Evolutionary conservation across 2,888 invertebrate species (phyloP), one percentile per base, ranked within the genome.

Genomic region (Drosophila bunnanda): DNA sequence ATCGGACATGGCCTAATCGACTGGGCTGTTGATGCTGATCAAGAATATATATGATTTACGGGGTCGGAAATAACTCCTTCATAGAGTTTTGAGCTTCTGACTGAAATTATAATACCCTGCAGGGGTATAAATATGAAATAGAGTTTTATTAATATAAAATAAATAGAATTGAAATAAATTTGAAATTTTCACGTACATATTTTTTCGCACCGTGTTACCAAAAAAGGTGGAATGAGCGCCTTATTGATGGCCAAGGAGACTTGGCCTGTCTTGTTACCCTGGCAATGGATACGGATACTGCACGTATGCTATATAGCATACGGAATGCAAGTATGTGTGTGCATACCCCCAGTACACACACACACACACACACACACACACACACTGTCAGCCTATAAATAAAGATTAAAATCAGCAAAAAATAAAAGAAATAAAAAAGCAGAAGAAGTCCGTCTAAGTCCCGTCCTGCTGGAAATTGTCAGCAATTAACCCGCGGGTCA

Each of bases 401-500:
- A 86, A 88, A 85, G 85, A 85, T 85, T 85, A 88, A 77, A 77
- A 85, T 88, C 85, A 76, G 66, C 61, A 46, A 30, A 62, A 65
- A 75, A 68, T 9, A 75, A 34, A 55, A 32, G 15, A 60, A 57
- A 60, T 57, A 78, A 68, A 70, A 77, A 69, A 70, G 81, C 75
- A 71, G 68, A 71, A 82, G 57, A 39, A 62, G 70, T 72, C 68
- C 43, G 57, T 67, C 79, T 79, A 74, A 77, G 74, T 62, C 68
- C n/a, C 60, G 13, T 55, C 61, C 56, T 68, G 55, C 50, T 74
- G 78, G 36, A 82, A 88, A 85, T 83, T 83, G 88, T 88, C 88
- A 83, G 88, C 83, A 83, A 83, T 83, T 83, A 83, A 83, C 83
- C 83, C 86, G 64, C 77, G 73, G 83, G 83, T 83, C 88, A 82